Percentiles rank a stretch among this genome's conserved stretches.
phyloP scores from a whole-genome alignment of 30 jellyfish, hydroid and myxozoan species.

The Cassiopea andromeda region DNA sequence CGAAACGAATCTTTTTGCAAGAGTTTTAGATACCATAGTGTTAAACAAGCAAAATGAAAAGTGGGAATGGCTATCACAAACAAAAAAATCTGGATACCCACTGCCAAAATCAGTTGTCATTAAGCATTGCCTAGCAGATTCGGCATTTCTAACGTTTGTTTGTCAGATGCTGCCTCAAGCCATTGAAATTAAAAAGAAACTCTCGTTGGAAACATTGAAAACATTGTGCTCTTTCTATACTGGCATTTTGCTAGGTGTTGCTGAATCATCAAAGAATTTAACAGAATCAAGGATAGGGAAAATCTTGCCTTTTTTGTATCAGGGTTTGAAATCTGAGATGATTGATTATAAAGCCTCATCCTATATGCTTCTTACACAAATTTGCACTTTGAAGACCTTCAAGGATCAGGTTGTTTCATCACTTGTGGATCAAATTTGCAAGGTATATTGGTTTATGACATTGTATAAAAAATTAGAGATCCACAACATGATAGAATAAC shows the following conservation, averaged over 20 bases:
- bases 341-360: constrained; percentile 75
- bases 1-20: constrained; percentile 83
- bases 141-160: constrained; percentile 51
- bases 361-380: constrained; percentile 71
- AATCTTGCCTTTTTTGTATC: constrained; percentile 63
- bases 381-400: constrained; percentile 43
- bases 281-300: constrained; percentile 52
- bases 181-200: constrained; percentile 1
- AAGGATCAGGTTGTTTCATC: constrained; percentile 49
- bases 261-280: constrained; percentile 47
- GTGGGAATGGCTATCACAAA: constrained; percentile 80
- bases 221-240: constrained; percentile 79
- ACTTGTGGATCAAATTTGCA: constrained; percentile 56
- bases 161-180: constrained; percentile 81
- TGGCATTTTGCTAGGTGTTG: constrained; percentile 67
- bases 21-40: constrained; percentile 65
- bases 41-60: constrained; percentile 26
- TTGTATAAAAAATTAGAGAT: too few relatives aligned
- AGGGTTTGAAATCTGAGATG: constrained; percentile 72
- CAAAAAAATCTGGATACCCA: constrained; percentile 64
- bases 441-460: constrained; percentile 42
- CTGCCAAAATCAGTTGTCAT: constrained; percentile 67
- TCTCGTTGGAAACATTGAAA: constrained; percentile 48
- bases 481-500: too few relatives aligned
- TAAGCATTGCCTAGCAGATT: constrained; percentile 62